Base-by-base conservation (phyloP, 1,140 invertebrate genomes). In the Eueides isabella region DNA sequence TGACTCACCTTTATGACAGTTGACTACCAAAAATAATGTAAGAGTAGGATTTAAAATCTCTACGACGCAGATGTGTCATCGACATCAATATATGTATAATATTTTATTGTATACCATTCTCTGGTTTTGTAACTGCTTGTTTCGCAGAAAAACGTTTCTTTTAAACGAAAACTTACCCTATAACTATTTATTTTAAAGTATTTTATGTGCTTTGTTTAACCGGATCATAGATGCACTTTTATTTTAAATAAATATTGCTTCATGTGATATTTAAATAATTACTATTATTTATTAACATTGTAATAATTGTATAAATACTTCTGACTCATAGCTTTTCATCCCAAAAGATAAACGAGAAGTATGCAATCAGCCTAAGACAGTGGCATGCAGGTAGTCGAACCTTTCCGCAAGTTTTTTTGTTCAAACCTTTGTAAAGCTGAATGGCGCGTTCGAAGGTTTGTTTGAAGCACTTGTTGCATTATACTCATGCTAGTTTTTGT, bases 371-470 rank as follows among this genome's bases (percentile, higher is more conserved):
- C 76, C 80, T 82, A 80, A 84, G 71, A 30, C 33, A 28, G 41
- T 63, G 69, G 66, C 68, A 71, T 67, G 79, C 87, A 91, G 89
- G 89, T 89, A 91, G 88, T 80, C 81, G 80, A 80, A 81, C 81
- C 85, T 87, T 88, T 89, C 78, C 67, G 84, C 76, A 82, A 82
- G 71, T 63, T 70, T 86, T 88, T 90, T 90, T 90, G 82, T 86
- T 69, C 69, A 80, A 67, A 83, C 82, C 80, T 87, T 87, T 86
- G 82, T 85, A 78, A 72, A 72, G 63, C 63, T 85, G 81, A 85
- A 86, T 81, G 80, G 75, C 70, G 68, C 66, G 70, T 19, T 48
- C 66, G 31, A 68, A 61, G 67, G 33, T 78, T 80, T 79, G 77
- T 84, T 81, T 83, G 68, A 67, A 77, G 72, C 77, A 85, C 82